phyloP scores from a whole-genome alignment of 2,113 vertebrate species.

The Pycnonotus jocosus region DNA sequence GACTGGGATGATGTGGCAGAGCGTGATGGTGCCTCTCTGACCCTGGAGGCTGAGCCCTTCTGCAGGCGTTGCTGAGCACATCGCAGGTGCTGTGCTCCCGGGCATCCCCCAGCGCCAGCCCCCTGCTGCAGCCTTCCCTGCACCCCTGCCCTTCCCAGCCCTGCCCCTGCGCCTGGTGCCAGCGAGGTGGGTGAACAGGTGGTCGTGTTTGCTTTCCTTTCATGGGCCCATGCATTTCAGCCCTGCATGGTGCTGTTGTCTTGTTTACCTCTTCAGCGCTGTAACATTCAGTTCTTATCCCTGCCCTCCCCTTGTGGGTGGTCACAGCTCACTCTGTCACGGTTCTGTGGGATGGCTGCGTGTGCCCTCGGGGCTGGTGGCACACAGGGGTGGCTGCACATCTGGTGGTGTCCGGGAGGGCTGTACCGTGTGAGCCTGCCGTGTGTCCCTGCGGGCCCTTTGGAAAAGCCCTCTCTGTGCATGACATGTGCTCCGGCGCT shows the following conservation, averaged over 20 bases:
- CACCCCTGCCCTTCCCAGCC: background rate
- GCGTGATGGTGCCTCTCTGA: background rate
- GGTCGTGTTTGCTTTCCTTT: background rate
- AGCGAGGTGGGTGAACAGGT: background rate
- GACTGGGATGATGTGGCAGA: background rate
- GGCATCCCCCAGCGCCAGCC: background rate
- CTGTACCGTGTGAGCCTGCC: background rate
- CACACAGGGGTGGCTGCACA: accelerated
- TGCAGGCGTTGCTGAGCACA: background rate
- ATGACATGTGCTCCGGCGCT: accelerated
- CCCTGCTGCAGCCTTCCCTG: background rate
- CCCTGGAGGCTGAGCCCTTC: background rate
- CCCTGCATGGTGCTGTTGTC: background rate
- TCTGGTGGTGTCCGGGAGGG: accelerated
- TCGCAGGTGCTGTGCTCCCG: background rate
- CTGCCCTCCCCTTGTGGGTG: background rate
- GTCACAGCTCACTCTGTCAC: accelerated
- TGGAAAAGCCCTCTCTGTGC: background rate
- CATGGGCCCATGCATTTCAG: background rate
- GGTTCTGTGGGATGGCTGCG: accelerated
- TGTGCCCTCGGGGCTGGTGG: background rate
- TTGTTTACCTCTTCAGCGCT: background rate
- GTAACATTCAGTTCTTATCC: accelerated
- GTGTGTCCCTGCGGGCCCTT: accelerated
- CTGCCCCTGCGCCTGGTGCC: accelerated